Evolutionary conservation across 2,797 vertebrate genomes (phyloP).

Genomic region (Euphonia xanthogaster): DNA sequence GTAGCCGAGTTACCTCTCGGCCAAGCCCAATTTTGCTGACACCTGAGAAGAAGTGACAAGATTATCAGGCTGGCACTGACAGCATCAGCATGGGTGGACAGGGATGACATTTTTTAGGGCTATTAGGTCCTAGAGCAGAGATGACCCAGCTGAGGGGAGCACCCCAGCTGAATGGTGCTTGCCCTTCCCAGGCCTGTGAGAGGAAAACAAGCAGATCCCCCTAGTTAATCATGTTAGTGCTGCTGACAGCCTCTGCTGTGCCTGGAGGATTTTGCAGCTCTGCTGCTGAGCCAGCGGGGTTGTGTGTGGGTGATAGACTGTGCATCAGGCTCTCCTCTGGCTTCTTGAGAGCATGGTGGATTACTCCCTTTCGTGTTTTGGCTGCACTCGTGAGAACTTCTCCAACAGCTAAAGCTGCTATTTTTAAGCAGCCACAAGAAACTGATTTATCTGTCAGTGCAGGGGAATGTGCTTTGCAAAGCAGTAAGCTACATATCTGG

Average conservation of each 20-base stretch:
- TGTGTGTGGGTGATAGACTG: not conserved
- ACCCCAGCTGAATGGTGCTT: not conserved
- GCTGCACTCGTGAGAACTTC: slow-evolving; percentile 28
- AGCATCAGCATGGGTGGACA: slow-evolving; percentile 11
- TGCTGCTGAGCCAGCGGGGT: slow-evolving; percentile 10
- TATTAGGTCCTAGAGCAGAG: slow-evolving; percentile 30
- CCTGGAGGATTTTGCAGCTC: slow-evolving; percentile 10
- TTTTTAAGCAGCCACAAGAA: slow-evolving; percentile 47
- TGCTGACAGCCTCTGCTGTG: slow-evolving; percentile 15
- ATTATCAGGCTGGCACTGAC: not conserved
- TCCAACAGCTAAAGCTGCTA: slow-evolving; percentile 28
- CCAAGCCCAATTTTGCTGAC: slow-evolving; percentile 51
- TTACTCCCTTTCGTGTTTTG: not conserved
- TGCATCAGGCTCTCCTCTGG: not conserved
- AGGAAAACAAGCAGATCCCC: slow-evolving; percentile 41
- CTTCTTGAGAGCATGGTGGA: not conserved
- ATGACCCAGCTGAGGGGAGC: slow-evolving; percentile 53
- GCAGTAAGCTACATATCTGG: slow-evolving; percentile 64
- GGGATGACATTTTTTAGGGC: not conserved
- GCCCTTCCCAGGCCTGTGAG: not conserved
- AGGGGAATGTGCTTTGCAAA: slow-evolving; percentile 57
- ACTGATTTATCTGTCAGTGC: slow-evolving; percentile 60
- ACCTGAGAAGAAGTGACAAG: not conserved
- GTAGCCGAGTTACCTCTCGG: slow-evolving; percentile 3
- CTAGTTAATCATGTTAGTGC: slow-evolving; percentile 50